Conservation (phyloP, 1,140 invertebrate genomes). For the Paralvinella palmiformis region DNA sequence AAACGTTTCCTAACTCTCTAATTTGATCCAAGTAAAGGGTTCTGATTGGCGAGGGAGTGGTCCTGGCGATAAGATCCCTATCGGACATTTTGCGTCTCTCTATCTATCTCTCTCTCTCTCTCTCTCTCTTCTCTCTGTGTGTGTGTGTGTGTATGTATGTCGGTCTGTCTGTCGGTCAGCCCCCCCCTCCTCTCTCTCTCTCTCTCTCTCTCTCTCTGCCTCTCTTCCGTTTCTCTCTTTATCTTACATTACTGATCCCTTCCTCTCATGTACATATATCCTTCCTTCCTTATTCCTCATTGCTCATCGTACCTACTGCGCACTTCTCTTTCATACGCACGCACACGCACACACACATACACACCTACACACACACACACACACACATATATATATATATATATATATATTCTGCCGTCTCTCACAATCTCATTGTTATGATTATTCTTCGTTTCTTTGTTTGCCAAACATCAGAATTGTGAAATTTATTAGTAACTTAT, state of each 20-base stretch:
- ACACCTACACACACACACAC: neutral
- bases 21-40: too few species aligned
- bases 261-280: neutral
- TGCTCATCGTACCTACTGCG: neutral
- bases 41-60: too few species aligned
- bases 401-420: neutral
- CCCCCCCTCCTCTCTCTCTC: neutral
- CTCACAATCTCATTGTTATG: too few species aligned
- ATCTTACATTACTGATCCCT: neutral
- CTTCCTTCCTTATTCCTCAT: neutral
- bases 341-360: neutral
- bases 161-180: neutral
- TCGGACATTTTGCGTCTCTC: neutral
- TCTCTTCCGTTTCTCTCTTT: neutral
- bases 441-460: too few species aligned
- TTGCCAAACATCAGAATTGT: too few species aligned
- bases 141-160: neutral
- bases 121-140: neutral
- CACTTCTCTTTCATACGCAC: neutral
- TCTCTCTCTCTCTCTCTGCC: neutral
- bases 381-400: neutral
- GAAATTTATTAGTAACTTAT: too few species aligned
- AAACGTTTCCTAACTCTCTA: too few species aligned
- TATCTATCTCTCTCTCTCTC: neutral
- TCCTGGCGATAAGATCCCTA: too few species aligned